These are phyloP conservation scores for Syngnathus floridae DNA, from an alignment of 2,113 vertebrate species.

Conservation along the genomic window DNA sequence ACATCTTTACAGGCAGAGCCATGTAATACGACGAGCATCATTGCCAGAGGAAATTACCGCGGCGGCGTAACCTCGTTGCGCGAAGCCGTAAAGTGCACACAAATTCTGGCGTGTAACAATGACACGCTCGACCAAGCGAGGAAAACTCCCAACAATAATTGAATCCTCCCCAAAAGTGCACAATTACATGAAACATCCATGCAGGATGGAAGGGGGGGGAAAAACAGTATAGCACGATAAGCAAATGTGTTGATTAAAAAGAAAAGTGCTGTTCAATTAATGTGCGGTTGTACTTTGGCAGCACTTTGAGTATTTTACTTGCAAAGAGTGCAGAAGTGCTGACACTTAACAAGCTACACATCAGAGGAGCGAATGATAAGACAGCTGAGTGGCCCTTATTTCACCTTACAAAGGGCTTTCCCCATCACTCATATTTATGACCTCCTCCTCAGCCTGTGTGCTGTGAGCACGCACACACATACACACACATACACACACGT, in stretches of 20 bases:
- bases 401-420: slow-evolving; percentile 55
- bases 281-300: slow-evolving; percentile 44
- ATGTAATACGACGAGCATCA: slow-evolving; percentile 35
- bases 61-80: slow-evolving; percentile 41
- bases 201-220: slow-evolving; percentile 1
- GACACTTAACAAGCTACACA: slow-evolving; percentile 60
- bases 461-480: slow-evolving; percentile 6
- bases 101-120: slow-evolving; percentile 50
- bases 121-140: slow-evolving; percentile 49
- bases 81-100: slow-evolving; percentile 45
- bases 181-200: slow-evolving; percentile 40
- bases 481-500: not conserved
- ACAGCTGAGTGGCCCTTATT: slow-evolving; percentile 53
- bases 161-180: slow-evolving; percentile 51
- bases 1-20: slow-evolving; percentile 1
- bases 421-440: slow-evolving; percentile 55
- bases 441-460: slow-evolving; percentile 20
- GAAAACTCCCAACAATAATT: slow-evolving; percentile 55
- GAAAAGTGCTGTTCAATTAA: slow-evolving; percentile 15
- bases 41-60: slow-evolving; percentile 39
- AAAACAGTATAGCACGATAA: slow-evolving; percentile 5
- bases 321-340: slow-evolving; percentile 53
- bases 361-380: slow-evolving; percentile 63
- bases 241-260: slow-evolving; percentile 16
- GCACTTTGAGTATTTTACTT: slow-evolving; percentile 57